A percentile compares a stretch with the other conserved stretches of the same genome.
phyloP scores from a whole-genome alignment of 2,797 vertebrate genomes.

The Anomalospiza imberbis region DNA sequence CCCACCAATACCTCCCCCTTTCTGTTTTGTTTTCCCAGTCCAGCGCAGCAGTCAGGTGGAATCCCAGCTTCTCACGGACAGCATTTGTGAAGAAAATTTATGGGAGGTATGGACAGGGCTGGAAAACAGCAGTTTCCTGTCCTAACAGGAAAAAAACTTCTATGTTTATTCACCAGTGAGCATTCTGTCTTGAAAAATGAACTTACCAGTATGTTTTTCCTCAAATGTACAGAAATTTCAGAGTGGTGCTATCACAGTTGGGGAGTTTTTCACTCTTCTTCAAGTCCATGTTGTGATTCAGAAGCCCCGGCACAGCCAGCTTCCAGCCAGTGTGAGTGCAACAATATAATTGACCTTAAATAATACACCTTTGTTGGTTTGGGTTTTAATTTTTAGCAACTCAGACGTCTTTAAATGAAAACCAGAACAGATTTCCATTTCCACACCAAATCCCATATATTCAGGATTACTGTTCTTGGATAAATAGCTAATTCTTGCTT shows the following conservation, averaged over 20 bases:
- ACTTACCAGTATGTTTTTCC: not conserved
- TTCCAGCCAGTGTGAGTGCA: constrained; percentile 82
- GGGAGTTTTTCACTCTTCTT: constrained; percentile 89
- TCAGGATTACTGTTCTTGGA: not conserved
- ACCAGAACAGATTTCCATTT: not conserved
- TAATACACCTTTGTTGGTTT: not conserved
- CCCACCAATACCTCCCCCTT: not conserved
- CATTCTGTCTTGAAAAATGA: not conserved
- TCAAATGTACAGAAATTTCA: constrained; percentile 83
- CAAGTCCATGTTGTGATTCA: constrained; percentile 88
- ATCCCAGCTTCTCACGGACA: constrained; percentile 80
- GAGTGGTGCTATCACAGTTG: constrained; percentile 83
- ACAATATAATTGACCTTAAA: not conserved
- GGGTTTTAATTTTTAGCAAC: not conserved
- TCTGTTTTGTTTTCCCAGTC: constrained; percentile 67
- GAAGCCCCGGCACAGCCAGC: constrained; percentile 87
- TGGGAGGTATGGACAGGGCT: constrained; percentile 77
- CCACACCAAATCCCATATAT: not conserved
- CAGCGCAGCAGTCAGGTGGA: constrained; percentile 82
- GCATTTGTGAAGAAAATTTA: constrained; percentile 75
- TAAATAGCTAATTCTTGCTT: not conserved
- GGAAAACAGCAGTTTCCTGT: not conserved
- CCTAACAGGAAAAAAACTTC: not conserved
- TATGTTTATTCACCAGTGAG: not conserved
- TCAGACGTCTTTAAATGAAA: not conserved